A percentile compares a stretch with the other conserved stretches of the same genome.
Evolutionary conservation across 2,888 invertebrate species (phyloP).

Genomic region (Chloroclysta siterata): DNA sequence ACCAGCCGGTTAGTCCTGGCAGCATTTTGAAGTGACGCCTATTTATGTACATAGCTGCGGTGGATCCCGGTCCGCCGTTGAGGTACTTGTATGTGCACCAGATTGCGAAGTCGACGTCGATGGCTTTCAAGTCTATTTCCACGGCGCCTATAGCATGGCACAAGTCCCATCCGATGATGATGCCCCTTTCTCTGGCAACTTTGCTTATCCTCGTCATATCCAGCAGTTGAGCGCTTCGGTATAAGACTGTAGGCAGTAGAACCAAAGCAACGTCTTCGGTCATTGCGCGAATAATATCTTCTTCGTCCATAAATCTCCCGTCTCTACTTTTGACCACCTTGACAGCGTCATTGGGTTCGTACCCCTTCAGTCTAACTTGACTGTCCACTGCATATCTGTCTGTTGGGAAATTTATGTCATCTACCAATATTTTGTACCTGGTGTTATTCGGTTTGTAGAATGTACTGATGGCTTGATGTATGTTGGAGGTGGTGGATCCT

Average conservation of each 20-base stretch:
- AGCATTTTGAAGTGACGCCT: slow-evolving; percentile 62
- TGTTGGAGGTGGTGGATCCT: slow-evolving; percentile 64
- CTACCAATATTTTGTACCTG: slow-evolving; percentile 70
- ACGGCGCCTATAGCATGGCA: slow-evolving; percentile 69
- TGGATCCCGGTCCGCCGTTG: slow-evolving; percentile 72
- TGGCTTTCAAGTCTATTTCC: slow-evolving; percentile 63
- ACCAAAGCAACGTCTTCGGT: slow-evolving; percentile 67
- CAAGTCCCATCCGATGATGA: slow-evolving; percentile 73
- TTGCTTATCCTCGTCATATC: slow-evolving; percentile 65
- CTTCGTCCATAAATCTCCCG: slow-evolving; percentile 60
- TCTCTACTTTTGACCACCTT: slow-evolving; percentile 63
- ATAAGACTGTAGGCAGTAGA: slow-evolving; percentile 66
- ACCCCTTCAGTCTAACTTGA: slow-evolving; percentile 68
- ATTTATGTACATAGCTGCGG: slow-evolving; percentile 68
- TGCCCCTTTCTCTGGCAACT: slow-evolving; percentile 61
- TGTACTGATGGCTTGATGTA: slow-evolving; percentile 71
- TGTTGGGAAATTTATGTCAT: slow-evolving; percentile 72
- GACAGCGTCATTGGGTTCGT: slow-evolving; percentile 64
- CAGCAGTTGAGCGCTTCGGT: slow-evolving; percentile 69
- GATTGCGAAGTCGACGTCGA: slow-evolving; percentile 71
- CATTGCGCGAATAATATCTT: slow-evolving; percentile 69
- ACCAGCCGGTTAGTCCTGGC: slow-evolving; percentile 73
- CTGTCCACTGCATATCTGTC: slow-evolving; percentile 74
- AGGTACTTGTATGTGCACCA: slow-evolving; percentile 79
- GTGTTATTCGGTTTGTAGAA: slow-evolving; percentile 67